phyloP scores from a whole-genome alignment of 2,888 invertebrate genomes.

The Cryptops parisi region DNA sequence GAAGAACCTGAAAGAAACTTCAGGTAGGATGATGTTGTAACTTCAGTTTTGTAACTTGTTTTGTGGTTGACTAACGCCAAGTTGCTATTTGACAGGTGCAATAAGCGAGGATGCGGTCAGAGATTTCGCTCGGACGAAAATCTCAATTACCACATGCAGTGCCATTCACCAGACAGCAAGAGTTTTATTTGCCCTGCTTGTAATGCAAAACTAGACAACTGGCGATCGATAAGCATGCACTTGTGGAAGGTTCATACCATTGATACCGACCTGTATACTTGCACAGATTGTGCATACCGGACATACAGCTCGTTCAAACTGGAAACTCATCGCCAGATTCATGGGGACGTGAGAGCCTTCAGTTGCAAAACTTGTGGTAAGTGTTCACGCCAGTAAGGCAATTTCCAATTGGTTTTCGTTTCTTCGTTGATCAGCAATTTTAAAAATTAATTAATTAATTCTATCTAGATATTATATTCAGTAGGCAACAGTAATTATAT shows the following conservation, averaged over 20 bases:
- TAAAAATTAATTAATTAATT: no score
- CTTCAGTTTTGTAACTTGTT: not conserved
- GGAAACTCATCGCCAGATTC: conserved; percentile 34
- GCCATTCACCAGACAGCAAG: conserved; percentile 21
- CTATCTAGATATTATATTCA: no score
- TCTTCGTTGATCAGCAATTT: no score
- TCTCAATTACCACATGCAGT: conserved; percentile 25
- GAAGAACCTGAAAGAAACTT: conserved; percentile 14
- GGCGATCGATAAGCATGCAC: conserved; percentile 51
- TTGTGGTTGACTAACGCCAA: not conserved
- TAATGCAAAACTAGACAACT: conserved; percentile 28
- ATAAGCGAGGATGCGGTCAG: conserved; percentile 6
- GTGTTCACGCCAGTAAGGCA: not conserved
- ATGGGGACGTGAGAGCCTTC: conserved; percentile 28
- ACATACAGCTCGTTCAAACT: conserved; percentile 32
- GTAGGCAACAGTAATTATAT: no score
- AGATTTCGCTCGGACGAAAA: conserved; percentile 24
- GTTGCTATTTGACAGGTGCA: not conserved
- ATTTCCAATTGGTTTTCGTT: no score
- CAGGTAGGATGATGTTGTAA: conserved; percentile 15
- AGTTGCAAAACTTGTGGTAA: conserved; percentile 28
- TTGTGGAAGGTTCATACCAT: conserved; percentile 51
- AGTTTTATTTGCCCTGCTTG: conserved; percentile 27
- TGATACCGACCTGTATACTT: conserved; percentile 28
- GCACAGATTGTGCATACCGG: conserved; percentile 26